Base-by-base conservation (phyloP, 2,797 vertebrate genomes). In the Danio tinwini region DNA sequence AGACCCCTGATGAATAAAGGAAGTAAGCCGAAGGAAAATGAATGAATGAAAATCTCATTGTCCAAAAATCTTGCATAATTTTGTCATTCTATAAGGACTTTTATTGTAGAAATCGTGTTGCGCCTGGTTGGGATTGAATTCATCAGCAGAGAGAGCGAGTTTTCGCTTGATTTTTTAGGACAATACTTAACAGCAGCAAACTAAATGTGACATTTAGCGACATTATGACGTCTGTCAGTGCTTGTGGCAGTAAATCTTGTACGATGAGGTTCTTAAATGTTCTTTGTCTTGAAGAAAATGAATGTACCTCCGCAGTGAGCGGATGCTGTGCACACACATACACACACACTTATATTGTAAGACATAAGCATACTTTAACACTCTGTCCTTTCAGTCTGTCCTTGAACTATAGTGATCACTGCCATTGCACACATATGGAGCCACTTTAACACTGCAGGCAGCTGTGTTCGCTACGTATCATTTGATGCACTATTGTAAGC, bases 291-390 rank as follows among this genome's bases (percentile, higher is more conserved):
- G 78, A 90, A 86, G 83, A 81, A 89, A 89, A 83, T 91, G 89
- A 93, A 92, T 92, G 91, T 93, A 91, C 77, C 85, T 89, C 86
- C 77, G 68, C 82, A 67, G 64, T 64, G 7, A 3, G 74, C 77
- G 70, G 86, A 86, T 37, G 81, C 72, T 45, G 87, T 87, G 85
- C 86, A 81, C 81, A 80, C 81, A 44, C 42, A 73, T 55, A 67
- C 59, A 72, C 50, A 73, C 19, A 65, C 55, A 75, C 19, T 29
- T 29, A 29, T 29, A 29, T 29, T 42, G 44, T 53, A 55, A 61
- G 56, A 56, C 50, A 73, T 65, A 42, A 62, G 62, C 78, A 73
- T 71, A 76, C 61, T 58, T 47, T 70, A 67, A 78, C 52, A 37
- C 55, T 69, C 40, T 71, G 77, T 67, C 74, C 76, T 74, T 69